phyloP scores from a whole-genome alignment of 2,113 vertebrate species.

The Thryonomys swinderianus region DNA sequence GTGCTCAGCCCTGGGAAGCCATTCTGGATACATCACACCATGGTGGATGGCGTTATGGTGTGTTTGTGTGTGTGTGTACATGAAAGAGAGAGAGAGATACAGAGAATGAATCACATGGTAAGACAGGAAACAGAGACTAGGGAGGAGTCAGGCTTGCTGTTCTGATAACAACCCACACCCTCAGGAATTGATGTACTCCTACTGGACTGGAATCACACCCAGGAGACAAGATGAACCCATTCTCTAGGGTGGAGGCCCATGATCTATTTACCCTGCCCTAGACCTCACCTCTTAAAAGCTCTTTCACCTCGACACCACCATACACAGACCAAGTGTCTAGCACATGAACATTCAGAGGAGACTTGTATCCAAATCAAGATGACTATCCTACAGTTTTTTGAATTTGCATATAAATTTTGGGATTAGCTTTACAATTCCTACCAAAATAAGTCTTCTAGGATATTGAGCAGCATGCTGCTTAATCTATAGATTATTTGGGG shows the following conservation, averaged over 20 bases:
- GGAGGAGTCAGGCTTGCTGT: not conserved
- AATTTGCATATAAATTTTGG: not conserved
- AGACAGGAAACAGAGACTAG: not conserved
- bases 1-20: not conserved
- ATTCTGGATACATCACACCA: not conserved
- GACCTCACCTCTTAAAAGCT: not conserved
- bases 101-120: not conserved
- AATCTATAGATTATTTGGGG: not conserved
- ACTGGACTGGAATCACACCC: not conserved
- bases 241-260: not conserved
- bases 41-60: not conserved
- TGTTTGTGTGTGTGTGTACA: not conserved
- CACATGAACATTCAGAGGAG: not conserved
- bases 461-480: not conserved
- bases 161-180: not conserved
- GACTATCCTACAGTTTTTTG: not conserved
- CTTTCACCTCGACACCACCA: too few relatives aligned
- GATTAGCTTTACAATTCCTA: conserved; percentile 33
- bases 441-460: not conserved
- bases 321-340: not conserved
- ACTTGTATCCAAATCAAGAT: not conserved
- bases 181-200: not conserved
- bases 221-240: not conserved
- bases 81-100: not conserved
- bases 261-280: not conserved